Evolutionary conservation across 2,797 vertebrate species (phyloP), one percentile per base, ranked within the genome.

Genomic region (Brotula barbata): DNA sequence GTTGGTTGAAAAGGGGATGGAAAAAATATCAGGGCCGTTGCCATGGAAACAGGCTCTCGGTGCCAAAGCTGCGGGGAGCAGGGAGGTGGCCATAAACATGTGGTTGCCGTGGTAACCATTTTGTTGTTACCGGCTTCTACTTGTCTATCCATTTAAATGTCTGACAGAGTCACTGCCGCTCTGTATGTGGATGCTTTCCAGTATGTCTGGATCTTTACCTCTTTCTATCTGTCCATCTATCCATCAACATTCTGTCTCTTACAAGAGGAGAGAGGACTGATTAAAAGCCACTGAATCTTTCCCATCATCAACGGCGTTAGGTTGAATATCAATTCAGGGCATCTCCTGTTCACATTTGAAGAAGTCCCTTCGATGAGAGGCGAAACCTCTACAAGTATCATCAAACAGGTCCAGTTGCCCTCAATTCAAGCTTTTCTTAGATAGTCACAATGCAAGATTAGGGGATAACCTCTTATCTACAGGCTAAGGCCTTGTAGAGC

Each of bases 11-110:
- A 28, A 36, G 45, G 12, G 46, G 22, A 51, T 20, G 52, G 6
- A 21, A 14, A 22, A 44, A 44, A 33, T 57, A 87, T 82, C 79
- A 72, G 77, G 88, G 87, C 82, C 62, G 88, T 91, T 80, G 81
- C 86, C 90, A 90, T 85, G 87, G 89, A 90, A 92, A 92, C 91
- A 89, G 87, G 85, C 87, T 90, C 66, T 83, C 77, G 46, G 68
- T 73, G 65, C 80, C 82, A 79, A 88, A 85, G 82, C 87, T 80
- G 81, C 69, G 49, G 85, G 76, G 36, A 77, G 52, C 20, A 8
- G 72, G 80, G 84, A 88, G 81, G 81, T 77, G 73, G 80, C 84
- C 81, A 60, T 91, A 91, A 91, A 90, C 90, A 89, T 55, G 59
- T 33, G 73, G 86, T 89, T 72, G 64, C 85, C 77, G 83, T 82